Conservation (phyloP, 2,797 vertebrate species). For the Muscicapa comitata region DNA sequence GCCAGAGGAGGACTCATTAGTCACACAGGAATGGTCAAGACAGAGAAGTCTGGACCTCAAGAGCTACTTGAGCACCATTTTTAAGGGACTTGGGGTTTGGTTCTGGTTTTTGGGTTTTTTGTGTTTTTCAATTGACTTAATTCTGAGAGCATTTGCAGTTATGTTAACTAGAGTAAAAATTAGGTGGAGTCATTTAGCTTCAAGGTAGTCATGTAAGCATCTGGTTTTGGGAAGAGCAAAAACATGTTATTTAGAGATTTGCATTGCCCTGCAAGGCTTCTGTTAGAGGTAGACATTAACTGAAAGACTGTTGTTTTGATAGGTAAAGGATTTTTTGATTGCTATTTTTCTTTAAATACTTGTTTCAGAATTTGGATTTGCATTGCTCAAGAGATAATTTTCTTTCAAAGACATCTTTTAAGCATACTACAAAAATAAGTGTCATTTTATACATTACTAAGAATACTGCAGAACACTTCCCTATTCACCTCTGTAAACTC, state of each 20-base stretch:
- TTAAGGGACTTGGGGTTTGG: neutral
- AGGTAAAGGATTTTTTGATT: neutral
- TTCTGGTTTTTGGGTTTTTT: fast-evolving
- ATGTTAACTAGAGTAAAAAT: neutral
- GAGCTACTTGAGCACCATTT: neutral
- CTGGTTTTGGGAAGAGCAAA: neutral
- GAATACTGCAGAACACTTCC: neutral
- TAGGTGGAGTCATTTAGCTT: neutral
- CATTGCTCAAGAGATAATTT: neutral
- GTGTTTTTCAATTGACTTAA: neutral
- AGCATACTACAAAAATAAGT: neutral
- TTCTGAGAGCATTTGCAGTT: neutral
- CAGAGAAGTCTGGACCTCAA: neutral
- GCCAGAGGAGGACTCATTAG: neutral
- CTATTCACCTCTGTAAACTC: neutral
- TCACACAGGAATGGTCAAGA: neutral
- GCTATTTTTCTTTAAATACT: neutral
- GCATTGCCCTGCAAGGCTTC: neutral
- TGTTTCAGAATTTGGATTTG: neutral
- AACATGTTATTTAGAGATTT: neutral
- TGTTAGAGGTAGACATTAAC: neutral
- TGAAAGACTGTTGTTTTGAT: neutral
- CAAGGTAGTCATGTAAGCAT: neutral
- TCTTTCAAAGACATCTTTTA: neutral
- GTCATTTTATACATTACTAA: neutral